phyloP scores from a whole-genome alignment of 1,140 invertebrate genomes.

The Zeugodacus cucurbitae region DNA sequence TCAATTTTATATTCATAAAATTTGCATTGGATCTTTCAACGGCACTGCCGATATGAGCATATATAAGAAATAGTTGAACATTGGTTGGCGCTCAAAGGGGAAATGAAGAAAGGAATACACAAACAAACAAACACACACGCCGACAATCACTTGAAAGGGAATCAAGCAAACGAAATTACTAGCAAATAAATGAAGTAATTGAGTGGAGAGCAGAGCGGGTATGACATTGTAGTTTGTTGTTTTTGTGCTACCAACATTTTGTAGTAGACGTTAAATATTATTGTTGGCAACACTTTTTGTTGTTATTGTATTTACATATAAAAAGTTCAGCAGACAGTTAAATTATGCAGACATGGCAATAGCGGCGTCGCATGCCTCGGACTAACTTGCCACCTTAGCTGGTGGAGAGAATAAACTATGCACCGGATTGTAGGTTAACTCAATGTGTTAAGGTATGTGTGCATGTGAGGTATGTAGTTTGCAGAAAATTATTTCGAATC shows the following conservation, averaged over 20 bases:
- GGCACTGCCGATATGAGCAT: background rate
- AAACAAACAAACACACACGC: background rate
- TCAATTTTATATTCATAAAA: constrained; percentile 31
- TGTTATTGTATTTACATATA: background rate
- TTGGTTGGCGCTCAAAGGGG: background rate
- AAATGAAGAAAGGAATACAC: background rate
- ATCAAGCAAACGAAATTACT: constrained; percentile 3
- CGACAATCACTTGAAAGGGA: background rate
- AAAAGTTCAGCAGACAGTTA: constrained; percentile 14
- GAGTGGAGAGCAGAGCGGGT: background rate
- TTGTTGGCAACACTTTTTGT: background rate
- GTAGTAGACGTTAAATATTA: background rate
- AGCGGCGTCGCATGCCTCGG: background rate
- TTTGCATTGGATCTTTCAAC: constrained; percentile 28
- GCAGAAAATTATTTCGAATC: background rate
- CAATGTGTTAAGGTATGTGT: background rate
- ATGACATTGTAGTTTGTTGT: background rate
- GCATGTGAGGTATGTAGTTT: background rate
- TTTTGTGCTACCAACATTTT: background rate
- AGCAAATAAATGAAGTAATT: constrained; percentile 21
- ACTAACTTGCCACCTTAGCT: background rate
- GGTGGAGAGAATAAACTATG: background rate
- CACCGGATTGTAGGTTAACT: background rate
- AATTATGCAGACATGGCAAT: constrained; percentile 7
- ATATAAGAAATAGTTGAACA: background rate